A percentile compares a stretch with the other conserved stretches of the same genome.
Conservation (phyloP, 2,888 invertebrate genomes). For the Acleris cristana region DNA sequence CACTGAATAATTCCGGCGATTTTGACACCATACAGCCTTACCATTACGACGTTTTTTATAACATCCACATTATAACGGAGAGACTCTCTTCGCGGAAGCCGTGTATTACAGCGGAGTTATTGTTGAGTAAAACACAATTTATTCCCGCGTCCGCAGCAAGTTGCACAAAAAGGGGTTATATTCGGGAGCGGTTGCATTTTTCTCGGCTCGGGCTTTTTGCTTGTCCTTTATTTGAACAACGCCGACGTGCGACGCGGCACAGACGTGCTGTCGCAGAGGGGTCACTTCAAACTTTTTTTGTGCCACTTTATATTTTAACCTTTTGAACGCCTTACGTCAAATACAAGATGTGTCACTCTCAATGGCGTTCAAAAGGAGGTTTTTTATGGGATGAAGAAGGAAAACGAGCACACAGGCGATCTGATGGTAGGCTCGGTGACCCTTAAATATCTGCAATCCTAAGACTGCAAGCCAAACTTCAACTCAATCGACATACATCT, state of each 20-base stretch:
- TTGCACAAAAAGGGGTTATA: slow-evolving; percentile 26
- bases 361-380: too few species aligned
- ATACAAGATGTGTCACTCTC: too few species aligned
- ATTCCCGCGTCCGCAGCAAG: slow-evolving; percentile 15
- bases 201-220: slow-evolving; percentile 32
- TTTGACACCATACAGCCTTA: too few species aligned
- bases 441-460: too few species aligned
- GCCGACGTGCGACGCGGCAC: slow-evolving; percentile 25
- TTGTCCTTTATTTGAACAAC: slow-evolving; percentile 34
- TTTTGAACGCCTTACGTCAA: too few species aligned
- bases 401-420: too few species aligned
- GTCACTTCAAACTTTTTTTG: neutral
- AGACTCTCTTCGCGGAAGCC: neutral
- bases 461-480: too few species aligned
- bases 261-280: slow-evolving; percentile 16
- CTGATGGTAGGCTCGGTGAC: too few species aligned
- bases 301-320: too few species aligned
- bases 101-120: neutral
- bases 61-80: neutral
- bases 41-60: neutral
- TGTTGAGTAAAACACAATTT: slow-evolving; percentile 14
- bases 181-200: slow-evolving; percentile 37
- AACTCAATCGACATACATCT: too few species aligned
- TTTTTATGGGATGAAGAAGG: too few species aligned
- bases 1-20: too few species aligned